These are phyloP conservation scores for Bombylius discolor DNA, from an alignment of 2,888 invertebrate species.

Conservation along the genomic window DNA sequence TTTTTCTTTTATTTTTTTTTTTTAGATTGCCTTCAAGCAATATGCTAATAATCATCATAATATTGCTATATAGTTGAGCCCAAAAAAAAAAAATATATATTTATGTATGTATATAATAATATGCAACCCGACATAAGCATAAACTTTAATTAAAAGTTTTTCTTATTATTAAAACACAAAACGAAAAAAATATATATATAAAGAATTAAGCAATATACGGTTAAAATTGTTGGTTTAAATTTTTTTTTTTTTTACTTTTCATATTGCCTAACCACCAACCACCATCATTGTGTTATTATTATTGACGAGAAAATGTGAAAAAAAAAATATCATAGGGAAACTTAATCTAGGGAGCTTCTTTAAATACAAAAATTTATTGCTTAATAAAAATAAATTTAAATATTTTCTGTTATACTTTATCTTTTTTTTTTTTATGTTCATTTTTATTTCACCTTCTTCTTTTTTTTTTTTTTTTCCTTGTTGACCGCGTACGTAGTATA, in stretches of 20 bases:
- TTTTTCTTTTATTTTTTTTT: too few relatives aligned
- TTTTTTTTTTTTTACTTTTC: not conserved
- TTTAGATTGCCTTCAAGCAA: not conserved
- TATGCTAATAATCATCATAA: not conserved
- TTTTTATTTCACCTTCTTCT: too few relatives aligned
- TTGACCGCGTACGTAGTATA: not conserved
- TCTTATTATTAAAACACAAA: not conserved
- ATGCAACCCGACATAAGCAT: constrained; percentile 6
- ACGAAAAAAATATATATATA: too few relatives aligned
- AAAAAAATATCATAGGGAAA: not conserved
- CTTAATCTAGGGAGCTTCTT: constrained; percentile 18
- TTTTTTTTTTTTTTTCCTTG: not conserved
- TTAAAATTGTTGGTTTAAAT: too few relatives aligned
- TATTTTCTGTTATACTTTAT: constrained; percentile 19
- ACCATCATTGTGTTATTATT: too few relatives aligned
- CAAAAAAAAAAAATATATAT: not conserved
- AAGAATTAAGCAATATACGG: too few relatives aligned
- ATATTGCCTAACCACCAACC: not conserved
- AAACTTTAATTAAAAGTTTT: constrained; percentile 15
- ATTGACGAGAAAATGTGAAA: too few relatives aligned
- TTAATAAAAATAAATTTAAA: constrained; percentile 28
- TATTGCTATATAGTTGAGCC: not conserved
- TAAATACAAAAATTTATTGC: constrained; percentile 30
- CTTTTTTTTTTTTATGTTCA: not conserved
- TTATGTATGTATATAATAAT: not conserved